Evolutionary conservation across 2,113 vertebrate species (phyloP).

Genomic region (Zosterops borbonicus): DNA sequence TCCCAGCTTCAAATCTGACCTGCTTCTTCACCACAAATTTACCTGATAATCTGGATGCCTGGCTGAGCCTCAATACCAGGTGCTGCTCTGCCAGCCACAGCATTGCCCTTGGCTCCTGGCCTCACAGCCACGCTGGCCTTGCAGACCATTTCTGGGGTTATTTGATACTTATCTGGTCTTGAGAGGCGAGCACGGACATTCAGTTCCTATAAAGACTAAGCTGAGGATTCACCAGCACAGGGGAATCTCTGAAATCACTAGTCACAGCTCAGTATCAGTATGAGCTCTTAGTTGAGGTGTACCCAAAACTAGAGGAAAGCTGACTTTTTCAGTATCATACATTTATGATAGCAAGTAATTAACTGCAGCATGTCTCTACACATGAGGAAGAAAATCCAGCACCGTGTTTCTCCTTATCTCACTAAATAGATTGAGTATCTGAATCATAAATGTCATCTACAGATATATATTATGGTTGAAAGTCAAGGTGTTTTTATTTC

Average conservation of each 20-base stretch:
- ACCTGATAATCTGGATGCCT: background rate
- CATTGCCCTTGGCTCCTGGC: background rate
- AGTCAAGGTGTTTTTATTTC: background rate
- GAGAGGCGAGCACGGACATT: background rate
- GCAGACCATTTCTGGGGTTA: background rate
- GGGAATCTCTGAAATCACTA: background rate
- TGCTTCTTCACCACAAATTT: background rate
- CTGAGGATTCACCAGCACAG: background rate
- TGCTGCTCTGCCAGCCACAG: background rate
- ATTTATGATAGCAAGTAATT: background rate
- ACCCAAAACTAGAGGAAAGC: background rate
- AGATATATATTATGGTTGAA: background rate
- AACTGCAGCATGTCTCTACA: background rate
- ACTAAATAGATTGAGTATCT: background rate
- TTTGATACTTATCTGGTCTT: background rate
- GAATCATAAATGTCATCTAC: background rate
- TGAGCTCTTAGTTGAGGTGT: background rate
- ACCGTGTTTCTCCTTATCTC: background rate
- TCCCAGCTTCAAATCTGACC: background rate
- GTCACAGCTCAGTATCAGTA: background rate
- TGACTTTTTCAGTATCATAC: background rate
- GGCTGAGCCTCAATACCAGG: background rate
- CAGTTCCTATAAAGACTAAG: background rate
- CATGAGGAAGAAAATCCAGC: background rate
- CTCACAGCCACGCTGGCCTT: background rate